These are phyloP conservation scores for Dione juno DNA, from an alignment of 2,888 invertebrate genomes.

Conservation along the genomic window DNA sequence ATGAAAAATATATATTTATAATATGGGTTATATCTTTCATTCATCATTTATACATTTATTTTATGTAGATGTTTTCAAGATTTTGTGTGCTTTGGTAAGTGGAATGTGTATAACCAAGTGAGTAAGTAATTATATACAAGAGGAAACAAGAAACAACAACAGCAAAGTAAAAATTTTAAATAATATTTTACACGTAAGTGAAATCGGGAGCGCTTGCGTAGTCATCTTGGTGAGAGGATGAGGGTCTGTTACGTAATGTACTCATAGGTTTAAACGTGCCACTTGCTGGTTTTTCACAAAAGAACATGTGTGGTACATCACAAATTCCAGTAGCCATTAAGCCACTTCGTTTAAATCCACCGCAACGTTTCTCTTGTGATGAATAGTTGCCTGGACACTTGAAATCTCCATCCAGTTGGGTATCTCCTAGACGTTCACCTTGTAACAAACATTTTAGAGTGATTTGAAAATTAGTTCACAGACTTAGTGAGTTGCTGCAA, in stretches of 20 bases:
- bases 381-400: conserved; percentile 48
- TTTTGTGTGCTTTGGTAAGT: too few relatives aligned
- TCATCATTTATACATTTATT: too few relatives aligned
- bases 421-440: conserved; percentile 53
- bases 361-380: conserved; percentile 52
- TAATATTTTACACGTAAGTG: background rate
- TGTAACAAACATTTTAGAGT: background rate
- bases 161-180: background rate
- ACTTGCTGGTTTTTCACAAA: conserved; percentile 59
- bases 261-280: conserved; percentile 39
- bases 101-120: too few relatives aligned
- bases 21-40: too few relatives aligned
- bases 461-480: too few relatives aligned
- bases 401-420: conserved; percentile 55
- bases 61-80: too few relatives aligned
- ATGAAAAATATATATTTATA: too few relatives aligned
- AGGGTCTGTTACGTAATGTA: background rate
- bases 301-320: conserved; percentile 55
- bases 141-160: background rate
- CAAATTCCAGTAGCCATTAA: conserved; percentile 53
- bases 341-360: conserved; percentile 57
- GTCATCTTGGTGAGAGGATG: conserved; percentile 3
- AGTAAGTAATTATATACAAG: too few relatives aligned
- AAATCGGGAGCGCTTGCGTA: background rate
- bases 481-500: background rate